These are phyloP conservation scores for Tinea trinotella DNA, from an alignment of 2,888 invertebrate genomes.

Conservation along the genomic window DNA sequence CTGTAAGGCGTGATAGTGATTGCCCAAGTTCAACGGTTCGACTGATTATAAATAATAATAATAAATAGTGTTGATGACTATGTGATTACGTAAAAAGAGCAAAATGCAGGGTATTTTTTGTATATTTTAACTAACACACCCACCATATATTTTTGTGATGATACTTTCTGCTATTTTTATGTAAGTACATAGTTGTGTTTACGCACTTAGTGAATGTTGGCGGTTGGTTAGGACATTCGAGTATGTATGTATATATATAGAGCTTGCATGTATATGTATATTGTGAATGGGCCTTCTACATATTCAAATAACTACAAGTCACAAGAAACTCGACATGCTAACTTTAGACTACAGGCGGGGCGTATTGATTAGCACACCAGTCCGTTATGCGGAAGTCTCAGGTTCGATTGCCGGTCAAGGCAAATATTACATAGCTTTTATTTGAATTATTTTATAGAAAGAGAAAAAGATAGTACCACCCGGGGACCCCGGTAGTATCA, in stretches of 20 bases:
- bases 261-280: conserved; percentile 45
- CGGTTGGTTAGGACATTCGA: conserved; percentile 29
- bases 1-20: neutral
- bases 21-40: conserved; percentile 28
- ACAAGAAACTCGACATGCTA: too few species aligned
- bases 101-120: conserved; percentile 39
- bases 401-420: too few species aligned
- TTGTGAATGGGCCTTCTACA: conserved; percentile 57
- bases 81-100: conserved; percentile 37
- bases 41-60: conserved; percentile 46
- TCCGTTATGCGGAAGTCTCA: too few species aligned
- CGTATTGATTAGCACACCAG: too few species aligned
- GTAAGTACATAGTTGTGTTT: conserved; percentile 36
- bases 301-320: too few species aligned
- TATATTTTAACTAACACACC: conserved; percentile 32
- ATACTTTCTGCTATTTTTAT: conserved; percentile 28
- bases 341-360: too few species aligned
- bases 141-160: conserved; percentile 25
- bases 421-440: too few species aligned
- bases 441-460: too few species aligned
- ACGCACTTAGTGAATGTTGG: conserved; percentile 63
- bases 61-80: conserved; percentile 35
- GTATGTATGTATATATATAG: too few species aligned
- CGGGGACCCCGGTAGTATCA: too few species aligned
- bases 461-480: too few species aligned